These are phyloP conservation scores for Apamea epomidion DNA, from an alignment of 2,888 invertebrate genomes.

Conservation along the genomic window DNA sequence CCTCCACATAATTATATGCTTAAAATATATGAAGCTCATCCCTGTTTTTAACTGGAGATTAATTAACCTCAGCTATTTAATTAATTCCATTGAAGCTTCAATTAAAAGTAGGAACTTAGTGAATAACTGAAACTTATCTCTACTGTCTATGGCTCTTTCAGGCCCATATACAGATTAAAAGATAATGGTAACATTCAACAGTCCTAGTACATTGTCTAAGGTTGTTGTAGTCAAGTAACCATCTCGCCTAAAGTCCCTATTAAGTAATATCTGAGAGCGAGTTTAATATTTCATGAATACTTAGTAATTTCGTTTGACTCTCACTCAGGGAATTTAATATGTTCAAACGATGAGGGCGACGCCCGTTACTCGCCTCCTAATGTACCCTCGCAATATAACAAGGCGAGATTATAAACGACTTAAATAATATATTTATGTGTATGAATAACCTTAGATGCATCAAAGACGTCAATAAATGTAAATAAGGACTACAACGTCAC, in stretches of 20 bases:
- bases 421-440: conserved; percentile 10
- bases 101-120: conserved; percentile 28
- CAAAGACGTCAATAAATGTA: conserved; percentile 35
- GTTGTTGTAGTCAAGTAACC: conserved; percentile 35
- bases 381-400: conserved; percentile 56
- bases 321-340: conserved; percentile 65
- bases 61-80: conserved; percentile 9
- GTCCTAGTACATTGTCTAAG: conserved; percentile 1
- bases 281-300: conserved; percentile 67
- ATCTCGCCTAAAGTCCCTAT: conserved; percentile 27
- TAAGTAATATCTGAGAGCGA: conserved; percentile 49
- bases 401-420: conserved; percentile 43
- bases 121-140: conserved; percentile 16
- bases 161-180: neutral
- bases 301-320: conserved; percentile 64
- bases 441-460: conserved; percentile 17
- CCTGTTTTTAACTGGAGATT: neutral
- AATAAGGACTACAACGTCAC: conserved; percentile 37
- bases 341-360: conserved; percentile 52
- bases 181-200: neutral
- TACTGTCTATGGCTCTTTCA: neutral
- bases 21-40: neutral
- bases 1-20: neutral
- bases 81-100: neutral
- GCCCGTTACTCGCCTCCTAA: conserved; percentile 51